Percentiles rank a stretch among this genome's conserved stretches.
Evolutionary conservation across 2,113 vertebrate species (phyloP).

Genomic region (Nibea albiflora): DNA sequence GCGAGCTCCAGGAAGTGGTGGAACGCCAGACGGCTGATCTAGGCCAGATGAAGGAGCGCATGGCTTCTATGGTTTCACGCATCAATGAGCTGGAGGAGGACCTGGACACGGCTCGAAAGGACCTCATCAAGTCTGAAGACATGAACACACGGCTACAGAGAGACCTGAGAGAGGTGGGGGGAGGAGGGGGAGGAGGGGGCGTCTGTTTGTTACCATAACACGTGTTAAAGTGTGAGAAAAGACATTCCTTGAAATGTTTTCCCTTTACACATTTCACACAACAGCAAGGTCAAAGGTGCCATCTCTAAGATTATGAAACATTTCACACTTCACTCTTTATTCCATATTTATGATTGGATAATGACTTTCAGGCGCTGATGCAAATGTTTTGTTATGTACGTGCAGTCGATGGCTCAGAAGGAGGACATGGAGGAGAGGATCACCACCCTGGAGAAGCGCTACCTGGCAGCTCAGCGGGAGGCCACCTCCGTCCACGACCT

Average conservation of each 20-base stretch:
- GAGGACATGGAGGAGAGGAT: constrained; percentile 99
- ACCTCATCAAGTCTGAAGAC: constrained; percentile 96
- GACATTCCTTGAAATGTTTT: neutral
- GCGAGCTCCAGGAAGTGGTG: constrained; percentile 93
- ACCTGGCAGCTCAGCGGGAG: constrained; percentile 97
- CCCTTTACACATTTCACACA: neutral
- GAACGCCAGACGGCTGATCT: constrained; percentile 92
- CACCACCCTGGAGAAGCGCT: constrained; percentile 98
- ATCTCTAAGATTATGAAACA: too few relatives aligned
- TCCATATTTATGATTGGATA: too few relatives aligned
- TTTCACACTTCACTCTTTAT: too few relatives aligned
- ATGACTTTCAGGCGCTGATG: neutral
- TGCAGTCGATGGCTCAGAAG: constrained; percentile 95
- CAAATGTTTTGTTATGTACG: neutral
- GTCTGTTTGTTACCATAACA: neutral
- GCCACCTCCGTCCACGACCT: constrained; percentile 97
- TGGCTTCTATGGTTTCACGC: constrained; percentile 88
- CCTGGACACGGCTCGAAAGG: constrained; percentile 95
- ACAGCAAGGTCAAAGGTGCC: neutral
- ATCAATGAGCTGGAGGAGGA: constrained; percentile 95
- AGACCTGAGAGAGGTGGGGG: constrained; percentile 91
- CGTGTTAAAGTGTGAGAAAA: neutral
- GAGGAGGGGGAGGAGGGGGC: neutral
- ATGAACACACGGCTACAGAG: constrained; percentile 93
- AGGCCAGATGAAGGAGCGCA: constrained; percentile 95